Percentiles rank a stretch among this genome's conserved stretches.
Conservation (phyloP, 1,140 invertebrate genomes). For the Drosophila paulistorum region DNA sequence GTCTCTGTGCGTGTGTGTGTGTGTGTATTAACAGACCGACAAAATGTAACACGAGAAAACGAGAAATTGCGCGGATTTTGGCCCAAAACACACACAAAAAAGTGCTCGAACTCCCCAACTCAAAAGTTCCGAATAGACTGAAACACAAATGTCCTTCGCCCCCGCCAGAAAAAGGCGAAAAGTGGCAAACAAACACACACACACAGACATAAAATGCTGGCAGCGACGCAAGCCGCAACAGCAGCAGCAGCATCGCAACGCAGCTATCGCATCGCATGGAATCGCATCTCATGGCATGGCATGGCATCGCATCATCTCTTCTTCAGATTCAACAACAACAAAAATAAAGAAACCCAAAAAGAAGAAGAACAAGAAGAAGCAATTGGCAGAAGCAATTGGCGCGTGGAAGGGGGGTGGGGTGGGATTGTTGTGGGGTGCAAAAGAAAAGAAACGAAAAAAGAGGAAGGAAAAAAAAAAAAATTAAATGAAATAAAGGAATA, state of each 20-base stretch:
- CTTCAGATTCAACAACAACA: conserved; percentile 14
- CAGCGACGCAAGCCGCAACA: conserved; percentile 34
- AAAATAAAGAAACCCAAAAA: conserved; percentile 4
- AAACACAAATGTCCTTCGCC: conserved; percentile 57
- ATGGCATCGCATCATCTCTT: conserved; percentile 18
- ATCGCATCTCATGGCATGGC: background rate
- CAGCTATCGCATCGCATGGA: background rate
- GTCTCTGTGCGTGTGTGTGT: background rate
- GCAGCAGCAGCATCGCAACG: conserved; percentile 43
- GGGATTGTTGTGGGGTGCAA: conserved; percentile 1
- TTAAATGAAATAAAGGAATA: conserved; percentile 14
- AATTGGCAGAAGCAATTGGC: background rate
- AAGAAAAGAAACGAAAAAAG: conserved; percentile 28
- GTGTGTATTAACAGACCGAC: conserved; percentile 15
- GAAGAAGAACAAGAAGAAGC: background rate
- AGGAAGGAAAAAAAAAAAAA: conserved; percentile 20
- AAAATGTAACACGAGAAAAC: conserved; percentile 12
- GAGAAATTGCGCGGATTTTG: conserved; percentile 9
- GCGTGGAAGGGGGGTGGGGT: background rate
- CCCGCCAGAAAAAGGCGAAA: conserved; percentile 44
- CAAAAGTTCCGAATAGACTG: conserved; percentile 66
- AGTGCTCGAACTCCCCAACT: conserved; percentile 61
- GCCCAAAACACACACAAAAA: conserved; percentile 47
- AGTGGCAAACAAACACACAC: conserved; percentile 36
- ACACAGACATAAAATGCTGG: conserved; percentile 18